Base-by-base conservation (phyloP, 2,888 invertebrate species). In the Pegoplata infirma region DNA sequence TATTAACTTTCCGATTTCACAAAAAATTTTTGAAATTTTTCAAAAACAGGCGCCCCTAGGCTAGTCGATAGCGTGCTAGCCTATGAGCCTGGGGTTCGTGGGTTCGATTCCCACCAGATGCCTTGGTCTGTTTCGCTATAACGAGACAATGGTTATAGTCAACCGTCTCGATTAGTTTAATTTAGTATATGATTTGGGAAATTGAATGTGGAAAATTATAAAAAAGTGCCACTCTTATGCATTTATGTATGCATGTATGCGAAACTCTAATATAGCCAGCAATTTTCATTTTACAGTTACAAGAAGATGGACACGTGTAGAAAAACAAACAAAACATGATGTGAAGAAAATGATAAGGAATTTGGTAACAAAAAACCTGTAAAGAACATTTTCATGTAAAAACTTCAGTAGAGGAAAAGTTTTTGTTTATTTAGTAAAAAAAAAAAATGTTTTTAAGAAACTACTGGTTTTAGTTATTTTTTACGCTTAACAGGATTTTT, bases 271-370 rank as follows among this genome's bases (percentile, higher is more conserved):
- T 32, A 55, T 58, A 75, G 32, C 16, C 49, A 63, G 61, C 55
- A 68, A 75, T 75, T 75, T 75, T 75, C 28, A n/a, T 59, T 68
- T 69, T 71, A 78, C 78, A 66, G 74, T 78, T 78, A n/a, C n/a
- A n/a, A n/a, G n/a, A 78, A 16, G 46, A 73, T 66, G 61, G 66
- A 74, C 78, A 78, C 78, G 78, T 78, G 78, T 71, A 69, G 28
- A 17, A 75, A 56, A 44, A 40, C 16, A n/a, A 36, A 72, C n/a
- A 55, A 10, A 17, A 32, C 36, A 56, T 16, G 40, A 68, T 75
- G 68, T 51, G 44, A 47, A 56, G 63, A 49, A 25, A 3, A 46
- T 40, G 46, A 47, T 55, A 55, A 63, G 3, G 8, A 51, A 21
- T 49, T 12, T 19, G n/a, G 19, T 51, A 51, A 46, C 28, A 28